Evolutionary conservation across 2,888 invertebrate genomes (phyloP), one percentile per base, ranked within the genome.

Genomic region (Cryptophagus acutangulus): DNA sequence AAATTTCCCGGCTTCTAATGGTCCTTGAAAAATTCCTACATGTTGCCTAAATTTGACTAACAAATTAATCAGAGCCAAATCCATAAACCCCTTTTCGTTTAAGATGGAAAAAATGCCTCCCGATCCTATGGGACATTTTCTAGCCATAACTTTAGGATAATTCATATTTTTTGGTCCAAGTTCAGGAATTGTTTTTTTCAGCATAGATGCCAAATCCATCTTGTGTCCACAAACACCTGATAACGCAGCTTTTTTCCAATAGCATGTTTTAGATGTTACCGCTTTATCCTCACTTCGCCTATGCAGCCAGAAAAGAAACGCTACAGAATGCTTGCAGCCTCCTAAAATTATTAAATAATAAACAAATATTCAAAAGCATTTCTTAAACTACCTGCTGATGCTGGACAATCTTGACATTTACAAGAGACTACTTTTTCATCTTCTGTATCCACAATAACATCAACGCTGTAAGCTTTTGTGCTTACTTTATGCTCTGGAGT

Each of bases 321-420:
- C 49, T 13, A 47, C 28, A 17, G 43, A 38, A 43, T 52, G 51
- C 28, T 54, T 52, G 33, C 54, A 51, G n/a, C 47, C 49, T 36
- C 52, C 52, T 47, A 15, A 13, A 33, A 15, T 33, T 12, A 33
- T 33, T 15, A 2, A 2, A 33, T n/a, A 15, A 10, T 17, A 6
- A 12, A 33, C 2, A 17, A 17, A 12, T 15, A 20, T 34, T 9
- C 12, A 17, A 31, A 31, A 6, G 3, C 15, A 14, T 16, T 6
- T 12, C 15, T n/a, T n/a, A 16, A 39, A 17, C 33, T 43, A 45
- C 49, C 51, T 46, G 30, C 20, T 12, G 49, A 46, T 18, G 51
- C 52, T 18, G 49, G 43, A 41, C 51, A 52, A 38, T 41, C 48
- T 36, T 44, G 31, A 41, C 47, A 52, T 6, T 29, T 10, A 15